phyloP scores from a whole-genome alignment of 2,888 invertebrate species.

The Ischnura elegans region DNA sequence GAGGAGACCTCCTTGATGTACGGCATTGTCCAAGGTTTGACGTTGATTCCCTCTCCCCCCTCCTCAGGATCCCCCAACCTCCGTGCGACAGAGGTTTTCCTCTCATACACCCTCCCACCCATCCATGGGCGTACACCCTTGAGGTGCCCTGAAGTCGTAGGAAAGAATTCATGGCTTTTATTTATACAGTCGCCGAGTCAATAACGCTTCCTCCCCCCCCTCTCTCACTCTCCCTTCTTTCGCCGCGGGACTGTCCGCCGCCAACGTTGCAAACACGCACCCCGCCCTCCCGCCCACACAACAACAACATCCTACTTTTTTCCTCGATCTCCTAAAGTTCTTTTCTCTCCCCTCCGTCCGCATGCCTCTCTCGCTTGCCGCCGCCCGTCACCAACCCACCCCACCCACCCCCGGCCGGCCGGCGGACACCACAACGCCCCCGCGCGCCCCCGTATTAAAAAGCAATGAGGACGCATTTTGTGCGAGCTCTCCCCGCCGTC shows the following conservation, averaged over 20 bases:
- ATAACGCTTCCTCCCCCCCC: slow-evolving; percentile 46
- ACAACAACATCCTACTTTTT: neutral
- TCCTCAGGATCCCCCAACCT: neutral
- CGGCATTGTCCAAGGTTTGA: slow-evolving; percentile 63
- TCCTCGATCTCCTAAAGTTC: neutral
- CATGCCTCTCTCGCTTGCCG: neutral
- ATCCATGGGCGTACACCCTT: slow-evolving; percentile 50
- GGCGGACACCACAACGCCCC: slow-evolving; percentile 39
- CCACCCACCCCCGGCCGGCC: neutral
- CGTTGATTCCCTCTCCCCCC: slow-evolving; percentile 58
- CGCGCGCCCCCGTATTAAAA: slow-evolving; percentile 41
- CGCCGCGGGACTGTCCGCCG: slow-evolving; percentile 40
- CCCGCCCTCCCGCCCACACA: neutral
- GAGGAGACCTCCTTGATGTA: slow-evolving; percentile 49
- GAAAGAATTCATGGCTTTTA: slow-evolving; percentile 66
- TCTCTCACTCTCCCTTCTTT: neutral
- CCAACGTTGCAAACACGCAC: neutral
- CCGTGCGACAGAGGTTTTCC: neutral
- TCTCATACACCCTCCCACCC: slow-evolving; percentile 6
- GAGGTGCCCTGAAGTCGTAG: slow-evolving; percentile 41
- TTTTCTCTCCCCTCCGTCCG: neutral
- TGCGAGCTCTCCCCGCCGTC: slow-evolving; percentile 5
- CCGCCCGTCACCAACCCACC: neutral
- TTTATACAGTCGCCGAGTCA: slow-evolving; percentile 66
- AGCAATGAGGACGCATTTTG: slow-evolving; percentile 45